phyloP scores from a whole-genome alignment of 2,888 invertebrate genomes.

The Acanthacorydalis orientalis region DNA sequence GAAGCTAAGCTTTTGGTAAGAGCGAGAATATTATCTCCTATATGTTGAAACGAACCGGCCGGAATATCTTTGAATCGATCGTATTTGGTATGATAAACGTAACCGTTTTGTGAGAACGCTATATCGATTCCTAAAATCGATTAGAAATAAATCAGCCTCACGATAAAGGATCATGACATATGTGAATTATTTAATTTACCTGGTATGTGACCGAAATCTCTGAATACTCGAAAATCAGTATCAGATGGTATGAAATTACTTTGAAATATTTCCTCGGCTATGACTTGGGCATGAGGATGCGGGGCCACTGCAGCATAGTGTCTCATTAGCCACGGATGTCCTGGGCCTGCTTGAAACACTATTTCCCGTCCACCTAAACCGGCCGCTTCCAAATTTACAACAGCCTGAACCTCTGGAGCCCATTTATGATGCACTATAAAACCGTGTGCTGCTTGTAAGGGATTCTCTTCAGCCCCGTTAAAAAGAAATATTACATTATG shows the following conservation, averaged over 20 bases:
- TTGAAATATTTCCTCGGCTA: constrained; percentile 48
- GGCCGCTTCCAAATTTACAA: constrained; percentile 83
- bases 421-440: constrained; percentile 61
- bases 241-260: constrained; percentile 54
- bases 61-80: constrained; percentile 36
- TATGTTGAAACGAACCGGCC: constrained; percentile 43
- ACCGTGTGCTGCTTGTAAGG: constrained; percentile 42
- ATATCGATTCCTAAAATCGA: constrained; percentile 28
- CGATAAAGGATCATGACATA: neutral
- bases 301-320: constrained; percentile 30
- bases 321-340: constrained; percentile 46
- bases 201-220: constrained; percentile 51
- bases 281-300: constrained; percentile 38
- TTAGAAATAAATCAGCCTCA: neutral
- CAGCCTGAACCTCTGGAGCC: constrained; percentile 58
- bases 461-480: constrained; percentile 59
- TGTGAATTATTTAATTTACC: constrained; percentile 21
- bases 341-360: constrained; percentile 76
- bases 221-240: constrained; percentile 64
- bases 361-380: constrained; percentile 85
- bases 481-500: constrained; percentile 52
- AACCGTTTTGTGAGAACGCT: constrained; percentile 44
- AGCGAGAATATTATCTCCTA: constrained; percentile 40
- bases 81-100: constrained; percentile 44
- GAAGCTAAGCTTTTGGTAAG: constrained; percentile 24